These are phyloP conservation scores for Otolemur garnettii DNA, from an alignment of 2,113 vertebrate species.

Conservation along the genomic window DNA sequence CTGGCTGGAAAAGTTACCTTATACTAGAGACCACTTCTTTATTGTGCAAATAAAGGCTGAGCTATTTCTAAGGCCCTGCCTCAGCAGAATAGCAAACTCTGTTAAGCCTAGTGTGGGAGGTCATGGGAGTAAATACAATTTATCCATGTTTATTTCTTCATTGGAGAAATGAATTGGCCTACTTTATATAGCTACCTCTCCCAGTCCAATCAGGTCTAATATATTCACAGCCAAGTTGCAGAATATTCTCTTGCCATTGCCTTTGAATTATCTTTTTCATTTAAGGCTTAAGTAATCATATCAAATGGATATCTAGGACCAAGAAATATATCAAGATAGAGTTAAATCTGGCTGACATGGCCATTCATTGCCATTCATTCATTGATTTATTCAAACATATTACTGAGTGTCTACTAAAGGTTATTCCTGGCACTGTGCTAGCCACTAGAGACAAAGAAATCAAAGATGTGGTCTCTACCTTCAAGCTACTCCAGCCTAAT, in stretches of 20 bases:
- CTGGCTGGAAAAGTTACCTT: background rate
- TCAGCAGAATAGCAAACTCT: slow-evolving; percentile 17
- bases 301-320: background rate
- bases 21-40: slow-evolving; percentile 15
- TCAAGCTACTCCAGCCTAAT: background rate
- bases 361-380: background rate
- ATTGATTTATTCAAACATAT: background rate
- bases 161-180: background rate
- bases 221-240: background rate
- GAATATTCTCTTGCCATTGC: background rate
- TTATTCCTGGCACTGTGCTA: background rate
- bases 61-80: background rate
- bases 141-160: slow-evolving; percentile 34
- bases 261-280: slow-evolving; percentile 42
- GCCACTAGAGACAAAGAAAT: background rate
- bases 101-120: slow-evolving; percentile 17
- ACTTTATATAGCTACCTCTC: background rate
- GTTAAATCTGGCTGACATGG: background rate
- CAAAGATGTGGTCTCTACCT: background rate
- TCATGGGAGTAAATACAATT: background rate
- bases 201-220: background rate
- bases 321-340: background rate
- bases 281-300: background rate
- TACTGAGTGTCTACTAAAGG: background rate
- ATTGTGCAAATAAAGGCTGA: slow-evolving; percentile 46